Evolutionary conservation across 1,140 invertebrate genomes (phyloP), one percentile per base, ranked within the genome.

Genomic region (Drosophila hydei): DNA sequence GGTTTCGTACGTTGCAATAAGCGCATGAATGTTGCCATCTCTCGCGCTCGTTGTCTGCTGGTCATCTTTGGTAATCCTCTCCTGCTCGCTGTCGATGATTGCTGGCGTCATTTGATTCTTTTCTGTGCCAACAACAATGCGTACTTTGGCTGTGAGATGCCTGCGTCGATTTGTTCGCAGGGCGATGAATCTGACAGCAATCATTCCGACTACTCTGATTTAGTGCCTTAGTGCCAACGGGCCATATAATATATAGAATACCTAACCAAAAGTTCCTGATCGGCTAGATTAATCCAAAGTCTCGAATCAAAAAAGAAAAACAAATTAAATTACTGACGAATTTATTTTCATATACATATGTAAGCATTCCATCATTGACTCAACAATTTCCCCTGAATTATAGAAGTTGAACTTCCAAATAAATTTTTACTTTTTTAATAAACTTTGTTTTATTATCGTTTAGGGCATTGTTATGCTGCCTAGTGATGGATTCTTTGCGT

Each of bases 21-120:
- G 92, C 93, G 97, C 76, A 94, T 98, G 76, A 98, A 98, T 92
- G 97, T 98, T 2, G 95, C 96, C 7, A 93, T 98, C 18, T 97
- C 97, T 7, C 93, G 97, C 77, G 96, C 97, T 7, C 94, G 96
- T 76, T 93, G 95, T 12, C 91, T 97, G 30, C 92, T 97, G 21
- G 94, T 98, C 56, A 92, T 98, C 54, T 93, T 98, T 72, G 97
- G 97, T 27, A 96, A 98, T 92, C 97, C 97, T 1, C 92, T 94
- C 89, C 90, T 98, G 3, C 92, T 99, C 18, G 78, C 90, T 21
- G 81, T 93, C 68, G 96, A 98, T 92, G 75, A 92, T 0, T 93
- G 94, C 79, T 98, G 97, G 97, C 92, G 92, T 21, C 92, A 90
- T 68, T 93, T 97, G 4, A 93, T 98, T 8, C 83, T 92, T 19